Percentiles rank a stretch among this genome's conserved stretches.
Conservation (phyloP, 2,113 vertebrate species). For the Tenrec ecaudatus region DNA sequence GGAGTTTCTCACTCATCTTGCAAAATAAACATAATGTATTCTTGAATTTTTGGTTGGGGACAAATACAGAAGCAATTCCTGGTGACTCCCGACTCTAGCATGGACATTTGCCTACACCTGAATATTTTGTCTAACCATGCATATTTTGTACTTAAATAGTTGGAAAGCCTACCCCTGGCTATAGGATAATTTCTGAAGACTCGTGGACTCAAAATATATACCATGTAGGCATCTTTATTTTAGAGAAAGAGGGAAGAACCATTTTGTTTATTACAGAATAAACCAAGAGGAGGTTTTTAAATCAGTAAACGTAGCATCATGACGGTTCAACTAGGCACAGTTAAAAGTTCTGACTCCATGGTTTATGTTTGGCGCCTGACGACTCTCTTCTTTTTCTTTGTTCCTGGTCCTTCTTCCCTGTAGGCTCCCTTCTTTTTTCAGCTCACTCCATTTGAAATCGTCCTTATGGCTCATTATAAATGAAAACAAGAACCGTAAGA, state of each 20-base stretch:
- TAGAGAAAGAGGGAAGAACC: neutral
- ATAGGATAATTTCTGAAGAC: neutral
- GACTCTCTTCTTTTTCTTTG: neutral
- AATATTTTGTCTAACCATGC: constrained; percentile 5
- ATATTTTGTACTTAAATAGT: neutral
- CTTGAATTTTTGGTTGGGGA: neutral
- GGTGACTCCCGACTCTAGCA: neutral
- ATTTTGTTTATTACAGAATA: neutral
- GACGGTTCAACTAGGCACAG: neutral
- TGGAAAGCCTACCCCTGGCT: constrained; percentile 15
- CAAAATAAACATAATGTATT: constrained; percentile 35
- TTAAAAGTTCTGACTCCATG: neutral
- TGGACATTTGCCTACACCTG: neutral
- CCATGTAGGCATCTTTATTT: neutral
- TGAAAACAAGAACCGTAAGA: neutral
- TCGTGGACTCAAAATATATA: neutral
- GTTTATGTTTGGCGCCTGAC: neutral
- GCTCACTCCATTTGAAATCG: neutral
- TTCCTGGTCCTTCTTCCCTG: neutral
- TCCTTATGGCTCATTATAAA: neutral
- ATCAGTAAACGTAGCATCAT: neutral
- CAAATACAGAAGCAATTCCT: constrained; percentile 31
- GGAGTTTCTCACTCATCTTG: constrained; percentile 30
- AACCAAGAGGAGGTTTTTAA: neutral
- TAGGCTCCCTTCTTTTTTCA: neutral